Base-by-base conservation (phyloP, 2,888 invertebrate genomes). In the Carabus problematicus region DNA sequence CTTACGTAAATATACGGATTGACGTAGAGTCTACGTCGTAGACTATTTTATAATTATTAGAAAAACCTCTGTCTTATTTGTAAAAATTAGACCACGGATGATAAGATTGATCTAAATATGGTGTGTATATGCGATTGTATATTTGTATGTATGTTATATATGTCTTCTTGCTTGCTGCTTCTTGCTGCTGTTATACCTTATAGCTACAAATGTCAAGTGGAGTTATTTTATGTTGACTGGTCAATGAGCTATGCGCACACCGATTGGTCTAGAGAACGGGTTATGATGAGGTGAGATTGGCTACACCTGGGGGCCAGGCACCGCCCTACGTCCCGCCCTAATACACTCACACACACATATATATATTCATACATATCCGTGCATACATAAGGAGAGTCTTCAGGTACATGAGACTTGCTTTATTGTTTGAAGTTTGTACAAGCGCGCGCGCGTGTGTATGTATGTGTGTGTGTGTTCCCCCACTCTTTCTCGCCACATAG, bases 261-360 rank as follows among this genome's bases (percentile, higher is more conserved):
- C 77, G 77, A 81, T 82, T 81, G 82, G 82, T 76, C 75, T 78
- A 75, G 74, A 75, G 78, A 77, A 78, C 79, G 78, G 80, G 81
- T 82, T 82, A 82, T 82, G 81, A 81, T 78, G 80, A 81, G 79
- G 79, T 79, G 80, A 82, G 81, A 82, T 82, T 82, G 81, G 82
- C 78, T 80, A 74, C 77, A 80, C 80, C 80, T 79, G 78, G 29
- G 29, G 75, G 74, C 73, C 73, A 75, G 75, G 81, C 77, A 77
- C 81, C 81, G 81, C 81, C 82, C 77, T 76, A 29, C 77, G 76
- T 75, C 76, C 68, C 77, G 75, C 75, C 78, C 78, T 79, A 77
- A 75, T 29, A 29, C 29, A 29, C 29, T 3, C 29, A 29, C 29
- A 29, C 29, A 29, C 29, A 29, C 6, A 3, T 6, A 29, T 6